Conservation (phyloP, 2,113 vertebrate genomes). For the Haplochromis burtoni region DNA sequence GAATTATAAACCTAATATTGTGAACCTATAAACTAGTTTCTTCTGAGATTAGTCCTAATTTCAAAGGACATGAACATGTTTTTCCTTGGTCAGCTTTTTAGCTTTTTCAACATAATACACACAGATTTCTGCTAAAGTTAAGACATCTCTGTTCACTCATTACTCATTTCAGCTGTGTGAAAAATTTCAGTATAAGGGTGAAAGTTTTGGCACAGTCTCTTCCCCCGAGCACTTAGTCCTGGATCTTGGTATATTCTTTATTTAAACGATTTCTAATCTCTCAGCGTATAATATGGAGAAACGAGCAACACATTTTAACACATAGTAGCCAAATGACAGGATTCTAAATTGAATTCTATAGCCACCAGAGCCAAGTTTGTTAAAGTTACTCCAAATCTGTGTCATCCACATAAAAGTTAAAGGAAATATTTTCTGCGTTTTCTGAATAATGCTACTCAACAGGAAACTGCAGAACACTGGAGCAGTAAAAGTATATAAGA, state of each 20-base stretch:
- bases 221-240: neutral
- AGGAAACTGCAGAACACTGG: neutral
- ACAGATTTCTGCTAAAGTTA: neutral
- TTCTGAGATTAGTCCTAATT: neutral
- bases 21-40: neutral
- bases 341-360: neutral
- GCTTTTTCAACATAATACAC: neutral
- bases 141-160: neutral
- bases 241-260: neutral
- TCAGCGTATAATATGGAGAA: neutral
- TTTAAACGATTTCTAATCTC: neutral
- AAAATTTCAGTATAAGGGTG: neutral
- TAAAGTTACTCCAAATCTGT: neutral
- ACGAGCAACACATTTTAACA: neutral
- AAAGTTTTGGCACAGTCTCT: neutral
- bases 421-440: neutral
- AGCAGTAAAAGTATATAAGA: neutral
- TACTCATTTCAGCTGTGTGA: neutral
- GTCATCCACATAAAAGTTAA: neutral
- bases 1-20: neutral
- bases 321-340: neutral
- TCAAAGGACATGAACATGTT: neutral
- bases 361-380: neutral
- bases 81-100: neutral
- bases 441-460: neutral